Base-by-base conservation (phyloP, 2,113 vertebrate genomes). In the Rostratula benghalensis region DNA sequence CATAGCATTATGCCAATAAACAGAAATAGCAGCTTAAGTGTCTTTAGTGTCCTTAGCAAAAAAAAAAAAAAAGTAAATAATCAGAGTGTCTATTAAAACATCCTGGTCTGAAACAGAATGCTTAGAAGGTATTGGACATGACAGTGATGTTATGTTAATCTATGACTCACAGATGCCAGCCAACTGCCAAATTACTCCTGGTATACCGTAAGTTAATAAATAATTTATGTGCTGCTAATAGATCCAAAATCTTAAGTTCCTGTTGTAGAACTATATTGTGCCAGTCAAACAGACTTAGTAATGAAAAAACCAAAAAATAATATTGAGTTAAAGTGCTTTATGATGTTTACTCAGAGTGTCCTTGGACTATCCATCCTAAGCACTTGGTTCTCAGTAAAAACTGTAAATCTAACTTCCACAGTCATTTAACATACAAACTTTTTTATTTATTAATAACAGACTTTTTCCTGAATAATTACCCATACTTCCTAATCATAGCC, bases 221-320 rank as follows among this genome's bases (percentile, higher is more conserved):
- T 97, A 97, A 97, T 96, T 95, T 87, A 96, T 78, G 53, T 81
- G 57, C 50, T 92, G 53, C 56, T 97, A 97, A 97, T 94, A 97
- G 92, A 96, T 92, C 74, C 84, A 87, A 94, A 97, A 90, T 95
- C 75, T 93, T 88, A 95, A 95, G 86, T 96, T 98, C 95, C 97
- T 96, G 77, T 90, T 96, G 90, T 73, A 96, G 67, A 83, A 65
- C 8, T 70, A 57, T 43, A 76, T 56, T 50, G 28, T 93, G 95
- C 93, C 93, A 97, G 73, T 82, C 82, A 80, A 87, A 50, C 80
- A 94, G 77, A 91, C 65, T 65, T 91, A 60, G 46, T 45, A 92
- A 92, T 61, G 68, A 92, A 83, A 85, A 84, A 78, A 14, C 5
- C 7, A 84, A 94, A 79, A 88, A 50, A 18, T 43, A 2, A 53